phyloP scores from a whole-genome alignment of 2,888 invertebrate species.

The Drosophila austrosaltans region DNA sequence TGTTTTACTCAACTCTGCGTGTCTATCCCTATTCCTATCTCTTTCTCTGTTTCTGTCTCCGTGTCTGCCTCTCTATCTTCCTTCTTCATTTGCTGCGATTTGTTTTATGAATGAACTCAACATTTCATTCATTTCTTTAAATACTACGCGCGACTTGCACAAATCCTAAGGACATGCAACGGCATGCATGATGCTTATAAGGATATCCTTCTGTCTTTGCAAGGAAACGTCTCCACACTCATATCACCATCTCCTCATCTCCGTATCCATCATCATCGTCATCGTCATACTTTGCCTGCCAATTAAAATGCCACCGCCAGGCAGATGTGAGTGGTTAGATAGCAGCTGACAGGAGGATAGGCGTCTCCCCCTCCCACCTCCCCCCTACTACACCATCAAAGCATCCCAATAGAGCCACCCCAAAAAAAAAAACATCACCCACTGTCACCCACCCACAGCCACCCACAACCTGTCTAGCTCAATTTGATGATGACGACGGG shows the following conservation, averaged over 20 bases:
- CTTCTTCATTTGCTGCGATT: conserved; percentile 51
- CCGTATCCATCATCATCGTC: conserved; percentile 14
- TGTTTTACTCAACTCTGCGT: conserved; percentile 22
- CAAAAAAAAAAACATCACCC: background rate
- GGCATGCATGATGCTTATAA: conserved; percentile 57
- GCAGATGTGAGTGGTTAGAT: conserved; percentile 52
- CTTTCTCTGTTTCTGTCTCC: background rate
- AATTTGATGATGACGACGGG: conserved; percentile 40
- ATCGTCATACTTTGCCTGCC: conserved; percentile 63
- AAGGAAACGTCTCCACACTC: conserved; percentile 13
- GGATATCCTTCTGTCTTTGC: conserved; percentile 67
- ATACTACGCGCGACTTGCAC: conserved; percentile 56
- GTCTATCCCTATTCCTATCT: background rate
- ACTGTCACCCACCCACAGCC: conserved; percentile 19
- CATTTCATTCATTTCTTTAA: conserved; percentile 70
- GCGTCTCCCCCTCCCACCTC: conserved; percentile 6
- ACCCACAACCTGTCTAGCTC: conserved; percentile 53
- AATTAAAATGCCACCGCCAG: conserved; percentile 79
- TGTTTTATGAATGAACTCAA: conserved; percentile 73
- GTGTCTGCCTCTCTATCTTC: conserved; percentile 1
- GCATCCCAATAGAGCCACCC: background rate
- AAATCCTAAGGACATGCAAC: conserved; percentile 50
- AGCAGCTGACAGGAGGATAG: conserved; percentile 32
- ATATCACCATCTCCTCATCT: conserved; percentile 15
- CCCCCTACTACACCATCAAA: background rate